phyloP scores from a whole-genome alignment of 1,140 invertebrate species.

The Ericerus pela region DNA sequence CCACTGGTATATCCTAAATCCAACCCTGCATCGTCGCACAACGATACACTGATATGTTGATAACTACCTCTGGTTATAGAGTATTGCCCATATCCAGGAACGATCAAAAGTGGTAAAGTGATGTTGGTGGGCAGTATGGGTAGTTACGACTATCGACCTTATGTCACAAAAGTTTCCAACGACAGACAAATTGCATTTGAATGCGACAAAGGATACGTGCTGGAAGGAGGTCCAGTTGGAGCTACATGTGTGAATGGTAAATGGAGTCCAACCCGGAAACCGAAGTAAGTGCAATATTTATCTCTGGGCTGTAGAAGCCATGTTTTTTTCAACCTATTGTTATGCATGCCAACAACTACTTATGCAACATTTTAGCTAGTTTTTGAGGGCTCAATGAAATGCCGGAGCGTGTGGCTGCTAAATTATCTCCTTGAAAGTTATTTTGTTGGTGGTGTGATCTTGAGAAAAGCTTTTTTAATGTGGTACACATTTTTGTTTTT shows the following conservation, averaged over 20 bases:
- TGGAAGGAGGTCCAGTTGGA: slow-evolving; percentile 63
- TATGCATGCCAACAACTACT: no score
- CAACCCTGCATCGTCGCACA: no score
- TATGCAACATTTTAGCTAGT: no score
- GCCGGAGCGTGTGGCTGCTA: no score
- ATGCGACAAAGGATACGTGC: slow-evolving; percentile 77
- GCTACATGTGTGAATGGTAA: slow-evolving; percentile 80
- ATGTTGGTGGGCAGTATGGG: slow-evolving; percentile 93
- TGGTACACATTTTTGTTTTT: no score
- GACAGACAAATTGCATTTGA: slow-evolving; percentile 96
- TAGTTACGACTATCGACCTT: slow-evolving; percentile 89
- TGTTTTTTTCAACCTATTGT: no score
- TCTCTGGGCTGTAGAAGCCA: no score
- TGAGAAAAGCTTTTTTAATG: no score
- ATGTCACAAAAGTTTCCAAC: slow-evolving; percentile 76
- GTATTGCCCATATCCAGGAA: slow-evolving; percentile 86
- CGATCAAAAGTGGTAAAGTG: slow-evolving; percentile 78
- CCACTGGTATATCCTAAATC: no score
- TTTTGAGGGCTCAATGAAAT: no score
- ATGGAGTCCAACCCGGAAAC: slow-evolving; percentile 67
- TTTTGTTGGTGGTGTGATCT: no score
- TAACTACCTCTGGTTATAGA: slow-evolving; percentile 42
- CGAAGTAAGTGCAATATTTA: slow-evolving; percentile 42
- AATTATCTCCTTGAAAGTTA: not conserved
- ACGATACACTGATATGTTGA: no score